Base-by-base conservation (phyloP, 1,140 invertebrate species). In the Drosophila lacteicornis region DNA sequence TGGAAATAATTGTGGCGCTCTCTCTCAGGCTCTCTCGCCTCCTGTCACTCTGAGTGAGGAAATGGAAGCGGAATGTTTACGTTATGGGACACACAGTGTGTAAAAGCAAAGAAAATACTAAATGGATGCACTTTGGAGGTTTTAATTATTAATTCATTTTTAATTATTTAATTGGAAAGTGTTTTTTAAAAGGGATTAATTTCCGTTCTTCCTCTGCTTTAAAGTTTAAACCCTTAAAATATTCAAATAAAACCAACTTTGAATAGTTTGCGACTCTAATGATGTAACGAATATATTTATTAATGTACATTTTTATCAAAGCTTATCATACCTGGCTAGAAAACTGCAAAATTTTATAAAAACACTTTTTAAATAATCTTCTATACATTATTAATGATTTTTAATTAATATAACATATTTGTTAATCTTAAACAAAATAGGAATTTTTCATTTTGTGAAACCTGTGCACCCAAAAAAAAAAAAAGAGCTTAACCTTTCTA, bases 1-100 rank as follows among this genome's bases (percentile, higher is more conserved):
- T 69, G 80, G 80, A 82, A 82, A 67, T 55, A 47, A 43, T 67
- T 25, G 33, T 42, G 25, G 17, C 59, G 25, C 38, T 51, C 56
- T 57, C 65, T 47, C 36, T 40, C 2, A 5, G 33, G 33, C 46
- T 45, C 46, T 66, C 61, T 66, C 61, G 51, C 53, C 45, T 50
- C 45, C 55, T 70, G 69, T 73, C 66, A 73, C 0, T 58, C 36
- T 57, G 9, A 57, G 66, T 59, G 38, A 43, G 70, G 55, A 65
- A 65, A 70, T 83, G 68, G 63, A 66, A 74, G 55, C 75, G 62
- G 66, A 82, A 86, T 90, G 85, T 90, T 90, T 90, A 90, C 86
- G 82, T 91, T 90, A 58, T 68, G 55, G 13, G 55, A 56, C 53
- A 22, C 70, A 91, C 80, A 84, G 61, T 81, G 53, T 40, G 38